phyloP scores from a whole-genome alignment of 2,888 invertebrate genomes.

The Drosophila koepferae region DNA sequence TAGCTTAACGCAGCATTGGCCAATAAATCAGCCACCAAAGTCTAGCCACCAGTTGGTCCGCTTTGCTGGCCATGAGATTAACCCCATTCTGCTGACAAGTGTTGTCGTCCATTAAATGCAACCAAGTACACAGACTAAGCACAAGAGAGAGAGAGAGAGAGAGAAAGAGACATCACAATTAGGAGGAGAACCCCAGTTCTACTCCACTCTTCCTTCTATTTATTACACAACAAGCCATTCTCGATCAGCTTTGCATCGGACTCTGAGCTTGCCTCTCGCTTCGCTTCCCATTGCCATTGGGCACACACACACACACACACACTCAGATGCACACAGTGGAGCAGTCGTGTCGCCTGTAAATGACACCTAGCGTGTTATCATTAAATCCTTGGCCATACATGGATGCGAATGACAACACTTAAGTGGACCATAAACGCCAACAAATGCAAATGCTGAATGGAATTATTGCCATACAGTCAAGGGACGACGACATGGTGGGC shows the following conservation, averaged over 20 bases:
- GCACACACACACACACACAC: conserved; percentile 1
- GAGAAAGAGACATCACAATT: conserved; percentile 42
- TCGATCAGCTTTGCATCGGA: conserved; percentile 8
- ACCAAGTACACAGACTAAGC: conserved; percentile 5
- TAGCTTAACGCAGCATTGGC: conserved; percentile 12
- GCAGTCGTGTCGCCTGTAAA: conserved; percentile 51
- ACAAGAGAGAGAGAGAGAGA: neutral
- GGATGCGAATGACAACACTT: conserved; percentile 70
- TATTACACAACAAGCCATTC: conserved; percentile 31
- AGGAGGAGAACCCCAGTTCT: too few species aligned
- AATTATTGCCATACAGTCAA: conserved; percentile 57
- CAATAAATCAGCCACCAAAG: conserved; percentile 47
- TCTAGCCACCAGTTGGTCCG: conserved; percentile 37
- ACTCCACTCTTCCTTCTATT: conserved; percentile 21
- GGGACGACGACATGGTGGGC: neutral
- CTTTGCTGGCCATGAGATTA: conserved; percentile 22
- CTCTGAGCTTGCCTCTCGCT: conserved; percentile 1
- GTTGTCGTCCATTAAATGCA: conserved; percentile 9
- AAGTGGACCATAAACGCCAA: conserved; percentile 78
- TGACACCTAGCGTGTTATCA: conserved; percentile 73
- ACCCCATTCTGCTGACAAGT: conserved; percentile 11
- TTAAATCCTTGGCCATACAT: conserved; percentile 58
- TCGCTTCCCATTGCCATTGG: conserved; percentile 3
- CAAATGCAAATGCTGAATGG: conserved; percentile 74
- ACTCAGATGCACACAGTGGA: neutral